phyloP scores from a whole-genome alignment of 1,140 invertebrate genomes.

The Holotrichia oblita region DNA sequence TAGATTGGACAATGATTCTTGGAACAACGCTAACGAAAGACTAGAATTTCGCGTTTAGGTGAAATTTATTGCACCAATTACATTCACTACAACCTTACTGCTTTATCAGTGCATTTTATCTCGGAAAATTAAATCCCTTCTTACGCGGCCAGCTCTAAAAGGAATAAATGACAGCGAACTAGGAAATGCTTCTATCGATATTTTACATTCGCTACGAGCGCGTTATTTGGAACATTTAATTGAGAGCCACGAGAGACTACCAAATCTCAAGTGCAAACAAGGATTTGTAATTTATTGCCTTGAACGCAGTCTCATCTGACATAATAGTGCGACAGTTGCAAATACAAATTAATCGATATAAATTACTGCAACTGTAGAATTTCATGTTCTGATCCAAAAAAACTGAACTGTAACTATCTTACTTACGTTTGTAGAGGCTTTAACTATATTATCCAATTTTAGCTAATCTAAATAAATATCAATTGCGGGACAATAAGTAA shows the following conservation, averaged over 20 bases:
- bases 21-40: neutral
- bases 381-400: too few species aligned
- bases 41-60: neutral
- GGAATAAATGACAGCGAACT: neutral
- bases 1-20: too few species aligned
- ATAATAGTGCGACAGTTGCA: neutral
- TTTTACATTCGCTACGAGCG: neutral
- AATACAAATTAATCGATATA: neutral
- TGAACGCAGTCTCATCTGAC: neutral
- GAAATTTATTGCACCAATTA: neutral
- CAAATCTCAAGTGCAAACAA: neutral
- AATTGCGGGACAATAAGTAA: too few species aligned
- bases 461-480: too few species aligned
- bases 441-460: too few species aligned
- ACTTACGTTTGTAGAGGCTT: too few species aligned
- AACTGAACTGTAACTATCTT: too few species aligned
- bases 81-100: neutral
- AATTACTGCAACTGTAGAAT: neutral
- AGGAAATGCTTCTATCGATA: neutral
- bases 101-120: constrained; percentile 8
- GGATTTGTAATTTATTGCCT: neutral
- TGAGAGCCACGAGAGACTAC: neutral
- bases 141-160: neutral
- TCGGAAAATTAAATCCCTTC: constrained; percentile 1
- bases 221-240: neutral